Percentiles rank a stretch among this genome's conserved stretches.
Evolutionary conservation across 1,140 invertebrate species (phyloP).

Genomic region (Vollenhovia emeryi): DNA sequence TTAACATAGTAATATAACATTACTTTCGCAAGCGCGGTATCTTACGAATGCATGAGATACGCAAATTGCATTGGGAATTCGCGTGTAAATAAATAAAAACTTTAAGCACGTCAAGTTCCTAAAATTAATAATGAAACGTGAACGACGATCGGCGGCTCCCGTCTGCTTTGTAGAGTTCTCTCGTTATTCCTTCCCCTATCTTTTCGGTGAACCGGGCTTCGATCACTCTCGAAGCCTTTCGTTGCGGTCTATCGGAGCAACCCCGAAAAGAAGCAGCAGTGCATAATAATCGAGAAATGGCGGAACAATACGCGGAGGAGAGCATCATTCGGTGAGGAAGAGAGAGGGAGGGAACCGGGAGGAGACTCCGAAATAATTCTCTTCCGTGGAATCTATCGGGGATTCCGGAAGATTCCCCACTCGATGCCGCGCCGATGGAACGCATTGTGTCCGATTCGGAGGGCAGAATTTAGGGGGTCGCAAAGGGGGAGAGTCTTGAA

Average conservation of each 20-base stretch:
- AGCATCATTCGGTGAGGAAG: neutral
- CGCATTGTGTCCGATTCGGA: constrained; percentile 18
- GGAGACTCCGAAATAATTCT: constrained; percentile 27
- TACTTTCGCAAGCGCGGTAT: neutral
- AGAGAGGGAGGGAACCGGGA: neutral
- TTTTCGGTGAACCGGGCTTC: neutral
- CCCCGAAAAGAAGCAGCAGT: constrained; percentile 14
- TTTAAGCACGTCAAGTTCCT: neutral
- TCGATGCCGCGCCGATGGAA: constrained; percentile 6
- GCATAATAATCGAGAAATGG: constrained; percentile 33
- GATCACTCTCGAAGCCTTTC: neutral
- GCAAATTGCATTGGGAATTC: neutral
- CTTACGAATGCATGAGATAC: neutral
- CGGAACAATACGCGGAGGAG: constrained; percentile 13
- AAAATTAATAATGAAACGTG: constrained; percentile 8
- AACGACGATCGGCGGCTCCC: neutral
- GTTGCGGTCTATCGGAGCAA: neutral
- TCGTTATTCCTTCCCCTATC: neutral
- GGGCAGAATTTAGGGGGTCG: neutral
- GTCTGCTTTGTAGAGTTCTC: neutral
- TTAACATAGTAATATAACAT: neutral
- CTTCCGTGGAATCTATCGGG: constrained; percentile 42
- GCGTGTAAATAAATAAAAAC: neutral
- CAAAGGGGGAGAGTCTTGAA: constrained; percentile 19
- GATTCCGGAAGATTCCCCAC: constrained; percentile 51